Base-by-base conservation (phyloP, 2,888 invertebrate species). In the Orthosia gothica region DNA sequence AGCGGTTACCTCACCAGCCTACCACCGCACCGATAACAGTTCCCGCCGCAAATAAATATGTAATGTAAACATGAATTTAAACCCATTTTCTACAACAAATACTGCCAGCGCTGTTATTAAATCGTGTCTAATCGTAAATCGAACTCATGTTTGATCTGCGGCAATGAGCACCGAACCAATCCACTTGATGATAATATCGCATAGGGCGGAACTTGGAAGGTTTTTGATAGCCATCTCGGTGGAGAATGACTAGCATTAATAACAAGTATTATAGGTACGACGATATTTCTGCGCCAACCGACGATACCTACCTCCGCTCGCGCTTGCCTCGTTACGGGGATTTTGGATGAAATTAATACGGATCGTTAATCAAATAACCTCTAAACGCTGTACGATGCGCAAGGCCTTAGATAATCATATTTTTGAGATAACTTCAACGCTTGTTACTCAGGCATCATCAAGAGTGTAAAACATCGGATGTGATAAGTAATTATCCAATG, bases 261-360 rank as follows among this genome's bases (percentile, higher is more conserved):
- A 92, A 91, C 87, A 83, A 89, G 84, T 83, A 88, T 90, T 90
- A 88, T 86, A 89, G 87, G 86, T 89, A 87, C 74, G 89, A 84
- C 88, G 86, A 90, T 90, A 92, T 91, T 90, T 89, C 89, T 85
- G 78, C 81, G 82, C 74, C 78, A 70, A 81, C 87, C 87, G 82
- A 79, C 84, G 88, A 87, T 88, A 88, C 86, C 90, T 88, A 88
- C 87, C 90, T 90, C 85, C 85, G 71, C 85, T 86, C 79, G 83
- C 26, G 71, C 85, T 86, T 79, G 83, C 88, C 91, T 93, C 93
- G 93, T 94, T 93, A 93, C 91, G 88, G 87, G 89, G 91, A 93
- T 92, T 94, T 93, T 88, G 91, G 91, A 89, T 87, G 89, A 93
- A 93, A 95, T 94, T 94, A 94, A 95, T 95, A 92, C 81, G 89